Evolutionary conservation across 2,888 invertebrate species (phyloP).

Genomic region (Hedychridium roseum): DNA sequence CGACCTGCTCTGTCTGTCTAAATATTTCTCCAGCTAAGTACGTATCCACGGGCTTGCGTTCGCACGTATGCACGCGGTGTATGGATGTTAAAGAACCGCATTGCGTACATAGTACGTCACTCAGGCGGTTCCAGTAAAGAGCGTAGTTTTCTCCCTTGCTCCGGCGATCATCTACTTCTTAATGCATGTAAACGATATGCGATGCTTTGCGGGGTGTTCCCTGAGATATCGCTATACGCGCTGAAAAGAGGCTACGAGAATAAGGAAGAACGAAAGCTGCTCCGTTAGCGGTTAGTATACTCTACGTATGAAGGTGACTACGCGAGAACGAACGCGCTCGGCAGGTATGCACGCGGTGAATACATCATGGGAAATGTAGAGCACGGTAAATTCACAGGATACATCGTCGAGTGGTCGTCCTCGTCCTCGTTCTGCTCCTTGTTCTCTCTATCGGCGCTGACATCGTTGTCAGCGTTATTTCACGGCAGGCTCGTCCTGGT

Average conservation of each 20-base stretch:
- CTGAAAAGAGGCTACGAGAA: slow-evolving; percentile 26
- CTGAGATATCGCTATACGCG: slow-evolving; percentile 26
- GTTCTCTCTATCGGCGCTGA: slow-evolving; percentile 1
- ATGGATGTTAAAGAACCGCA: too few relatives aligned
- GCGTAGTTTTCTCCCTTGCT: too few relatives aligned
- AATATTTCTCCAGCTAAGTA: too few relatives aligned
- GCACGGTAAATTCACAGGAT: slow-evolving; percentile 30
- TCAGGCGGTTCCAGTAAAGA: too few relatives aligned
- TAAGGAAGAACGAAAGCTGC: slow-evolving; percentile 23
- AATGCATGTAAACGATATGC: slow-evolving; percentile 48
- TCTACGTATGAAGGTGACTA: slow-evolving; percentile 8
- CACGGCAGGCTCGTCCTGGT: slow-evolving; percentile 1
- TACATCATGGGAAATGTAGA: slow-evolving; percentile 23
- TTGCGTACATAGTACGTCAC: too few relatives aligned
- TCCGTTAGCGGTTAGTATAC: slow-evolving; percentile 26
- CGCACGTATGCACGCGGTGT: too few relatives aligned
- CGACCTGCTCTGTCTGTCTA: too few relatives aligned
- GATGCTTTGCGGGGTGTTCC: slow-evolving; percentile 34
- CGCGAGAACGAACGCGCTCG: neutral
- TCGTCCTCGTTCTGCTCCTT: slow-evolving; percentile 4
- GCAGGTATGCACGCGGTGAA: slow-evolving; percentile 13
- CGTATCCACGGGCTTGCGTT: too few relatives aligned
- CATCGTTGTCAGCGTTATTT: slow-evolving; percentile 7
- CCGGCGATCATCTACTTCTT: slow-evolving; percentile 38
- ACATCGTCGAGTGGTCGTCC: slow-evolving; percentile 10